Evolutionary conservation across 2,797 vertebrate genomes (phyloP).

Genomic region (Macropus fuliginosus): DNA sequence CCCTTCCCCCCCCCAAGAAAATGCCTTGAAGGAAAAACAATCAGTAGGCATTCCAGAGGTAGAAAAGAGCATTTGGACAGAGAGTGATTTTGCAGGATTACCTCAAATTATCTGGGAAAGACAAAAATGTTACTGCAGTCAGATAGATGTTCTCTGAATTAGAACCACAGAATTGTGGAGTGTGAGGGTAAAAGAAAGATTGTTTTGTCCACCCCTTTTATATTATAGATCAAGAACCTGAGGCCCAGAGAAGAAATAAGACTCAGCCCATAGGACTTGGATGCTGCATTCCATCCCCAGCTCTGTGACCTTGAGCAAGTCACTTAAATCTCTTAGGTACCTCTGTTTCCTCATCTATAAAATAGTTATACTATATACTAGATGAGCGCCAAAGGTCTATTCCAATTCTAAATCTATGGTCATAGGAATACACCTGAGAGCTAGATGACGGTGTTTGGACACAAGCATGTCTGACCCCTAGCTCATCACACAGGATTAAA

Average conservation of each 20-base stretch:
- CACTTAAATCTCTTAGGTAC: not conserved
- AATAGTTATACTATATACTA: not conserved
- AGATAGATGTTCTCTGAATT: conserved; percentile 20
- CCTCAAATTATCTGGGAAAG: conserved; percentile 37
- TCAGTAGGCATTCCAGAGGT: not conserved
- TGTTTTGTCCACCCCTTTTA: not conserved
- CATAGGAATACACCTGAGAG: not conserved
- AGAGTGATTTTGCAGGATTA: conserved; percentile 38
- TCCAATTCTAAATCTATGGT: not conserved
- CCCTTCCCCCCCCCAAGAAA: not conserved
- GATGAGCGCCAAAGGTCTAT: not conserved
- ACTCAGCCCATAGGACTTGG: not conserved
- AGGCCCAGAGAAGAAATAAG: too few species aligned
- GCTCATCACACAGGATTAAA: not conserved
- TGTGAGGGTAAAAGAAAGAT: not conserved
- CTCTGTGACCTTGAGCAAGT: not conserved
- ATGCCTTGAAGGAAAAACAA: not conserved
- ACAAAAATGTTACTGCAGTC: not conserved
- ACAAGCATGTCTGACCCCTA: not conserved
- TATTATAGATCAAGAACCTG: not conserved
- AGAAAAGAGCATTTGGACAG: not conserved
- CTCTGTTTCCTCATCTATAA: not conserved
- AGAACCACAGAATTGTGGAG: not conserved
- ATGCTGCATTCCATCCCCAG: not conserved
- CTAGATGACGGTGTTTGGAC: not conserved